Evolutionary conservation across 2,888 invertebrate species (phyloP).

Genomic region (Teleogryllus oceanicus): DNA sequence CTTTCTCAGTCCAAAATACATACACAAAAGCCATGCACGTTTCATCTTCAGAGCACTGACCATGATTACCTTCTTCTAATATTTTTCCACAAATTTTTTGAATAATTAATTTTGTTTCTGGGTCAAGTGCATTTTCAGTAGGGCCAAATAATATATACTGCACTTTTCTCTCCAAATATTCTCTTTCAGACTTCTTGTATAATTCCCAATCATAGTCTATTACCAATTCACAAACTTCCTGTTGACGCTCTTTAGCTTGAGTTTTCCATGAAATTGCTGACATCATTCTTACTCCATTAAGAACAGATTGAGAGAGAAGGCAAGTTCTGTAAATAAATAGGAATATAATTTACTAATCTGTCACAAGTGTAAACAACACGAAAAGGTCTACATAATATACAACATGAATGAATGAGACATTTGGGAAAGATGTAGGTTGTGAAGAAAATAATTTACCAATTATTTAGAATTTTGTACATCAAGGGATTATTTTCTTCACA

Average conservation of each 20-base stretch:
- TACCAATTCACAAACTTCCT: constrained; percentile 8
- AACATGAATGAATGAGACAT: no score
- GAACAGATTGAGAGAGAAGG: no score
- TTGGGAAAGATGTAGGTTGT: no score
- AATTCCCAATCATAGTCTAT: constrained; percentile 6
- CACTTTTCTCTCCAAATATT: neutral
- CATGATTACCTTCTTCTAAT: neutral
- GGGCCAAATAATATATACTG: neutral
- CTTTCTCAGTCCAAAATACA: neutral
- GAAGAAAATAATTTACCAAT: no score
- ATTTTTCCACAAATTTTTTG: neutral
- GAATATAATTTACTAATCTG: no score
- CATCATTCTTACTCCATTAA: no score
- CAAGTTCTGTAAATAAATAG: no score
- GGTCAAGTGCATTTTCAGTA: neutral
- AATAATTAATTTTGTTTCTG: neutral
- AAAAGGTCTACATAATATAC: no score
- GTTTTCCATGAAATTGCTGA: neutral
- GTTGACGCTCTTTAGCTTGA: neutral
- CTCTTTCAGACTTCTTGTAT: neutral
- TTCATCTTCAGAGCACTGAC: neutral
- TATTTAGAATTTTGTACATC: no score
- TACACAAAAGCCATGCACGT: neutral
- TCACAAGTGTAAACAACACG: no score
- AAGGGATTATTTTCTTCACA: no score